A percentile compares a stretch with the other conserved stretches of the same genome.
phyloP scores from a whole-genome alignment of 1,140 invertebrate genomes.

The Rhyacophila brunnea region DNA sequence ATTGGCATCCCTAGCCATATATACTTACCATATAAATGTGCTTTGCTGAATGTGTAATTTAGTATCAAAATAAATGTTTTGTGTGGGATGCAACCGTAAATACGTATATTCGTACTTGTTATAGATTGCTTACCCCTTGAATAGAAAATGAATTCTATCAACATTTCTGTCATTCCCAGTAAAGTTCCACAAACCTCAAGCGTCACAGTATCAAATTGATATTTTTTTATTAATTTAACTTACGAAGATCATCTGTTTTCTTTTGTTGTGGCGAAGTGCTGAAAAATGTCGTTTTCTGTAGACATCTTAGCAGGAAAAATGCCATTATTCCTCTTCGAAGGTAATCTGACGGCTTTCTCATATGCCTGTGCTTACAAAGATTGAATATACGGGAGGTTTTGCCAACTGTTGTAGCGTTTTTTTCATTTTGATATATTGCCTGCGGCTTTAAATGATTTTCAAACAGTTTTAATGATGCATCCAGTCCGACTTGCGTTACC shows the following conservation, averaged over 20 bases:
- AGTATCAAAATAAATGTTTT: too few species aligned
- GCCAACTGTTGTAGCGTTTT: neutral
- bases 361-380: conserved; percentile 28
- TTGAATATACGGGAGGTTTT: neutral
- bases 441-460: conserved; percentile 8
- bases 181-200: too few species aligned
- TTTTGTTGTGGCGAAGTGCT: neutral
- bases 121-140: too few species aligned
- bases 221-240: too few species aligned
- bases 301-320: conserved; percentile 62
- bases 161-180: too few species aligned
- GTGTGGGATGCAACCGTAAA: too few species aligned
- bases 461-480: conserved; percentile 47
- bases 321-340: conserved; percentile 67
- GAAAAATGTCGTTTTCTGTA: conserved; percentile 55
- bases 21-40: too few species aligned
- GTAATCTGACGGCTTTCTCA: conserved; percentile 58
- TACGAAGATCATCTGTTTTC: neutral
- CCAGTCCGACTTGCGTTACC: conserved; percentile 54
- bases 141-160: too few species aligned
- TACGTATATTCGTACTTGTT: too few species aligned
- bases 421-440: neutral
- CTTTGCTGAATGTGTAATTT: too few species aligned
- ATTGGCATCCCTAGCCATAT: too few species aligned
- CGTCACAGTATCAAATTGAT: too few species aligned